Conservation (phyloP, 1,140 invertebrate genomes). For the Drosophila pachea region DNA sequence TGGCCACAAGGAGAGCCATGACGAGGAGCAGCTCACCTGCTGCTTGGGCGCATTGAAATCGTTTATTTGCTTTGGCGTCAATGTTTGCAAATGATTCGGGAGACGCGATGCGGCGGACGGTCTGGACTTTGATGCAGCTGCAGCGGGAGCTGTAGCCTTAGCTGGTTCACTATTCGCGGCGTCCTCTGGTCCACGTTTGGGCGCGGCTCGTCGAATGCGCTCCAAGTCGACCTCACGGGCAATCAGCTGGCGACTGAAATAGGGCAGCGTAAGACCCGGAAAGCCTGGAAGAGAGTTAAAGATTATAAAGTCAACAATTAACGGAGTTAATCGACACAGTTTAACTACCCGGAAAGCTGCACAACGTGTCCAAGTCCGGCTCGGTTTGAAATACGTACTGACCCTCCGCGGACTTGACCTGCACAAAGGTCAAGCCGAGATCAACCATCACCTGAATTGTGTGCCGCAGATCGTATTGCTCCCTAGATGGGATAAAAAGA, state of each 20-base stretch:
- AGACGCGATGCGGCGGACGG: constrained; percentile 58
- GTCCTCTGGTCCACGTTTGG: constrained; percentile 41
- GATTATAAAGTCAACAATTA: not conserved
- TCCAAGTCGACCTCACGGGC: constrained; percentile 87
- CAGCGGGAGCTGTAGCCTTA: not conserved
- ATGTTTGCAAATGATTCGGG: constrained; percentile 84
- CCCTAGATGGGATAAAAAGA: constrained; percentile 79
- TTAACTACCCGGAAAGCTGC: constrained; percentile 57
- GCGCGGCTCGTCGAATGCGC: constrained; percentile 82
- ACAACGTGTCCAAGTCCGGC: constrained; percentile 82
- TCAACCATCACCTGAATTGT: constrained; percentile 93
- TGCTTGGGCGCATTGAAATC: constrained; percentile 76
- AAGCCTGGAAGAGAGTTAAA: constrained; percentile 37
- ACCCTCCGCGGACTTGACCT: constrained; percentile 88
- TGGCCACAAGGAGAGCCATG: constrained; percentile 20
- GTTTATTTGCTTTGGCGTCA: constrained; percentile 81
- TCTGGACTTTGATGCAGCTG: constrained; percentile 33
- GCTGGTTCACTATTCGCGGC: constrained; percentile 28
- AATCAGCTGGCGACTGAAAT: constrained; percentile 88
- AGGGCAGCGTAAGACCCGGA: constrained; percentile 77
- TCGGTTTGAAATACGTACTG: constrained; percentile 90
- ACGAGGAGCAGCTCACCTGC: constrained; percentile 44
- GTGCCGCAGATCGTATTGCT: constrained; percentile 85
- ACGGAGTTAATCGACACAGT: not conserved
- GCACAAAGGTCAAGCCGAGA: constrained; percentile 92